Evolutionary conservation across 2,113 vertebrate genomes (phyloP), one percentile per base, ranked within the genome.

Genomic region (Nothocercus julius): DNA sequence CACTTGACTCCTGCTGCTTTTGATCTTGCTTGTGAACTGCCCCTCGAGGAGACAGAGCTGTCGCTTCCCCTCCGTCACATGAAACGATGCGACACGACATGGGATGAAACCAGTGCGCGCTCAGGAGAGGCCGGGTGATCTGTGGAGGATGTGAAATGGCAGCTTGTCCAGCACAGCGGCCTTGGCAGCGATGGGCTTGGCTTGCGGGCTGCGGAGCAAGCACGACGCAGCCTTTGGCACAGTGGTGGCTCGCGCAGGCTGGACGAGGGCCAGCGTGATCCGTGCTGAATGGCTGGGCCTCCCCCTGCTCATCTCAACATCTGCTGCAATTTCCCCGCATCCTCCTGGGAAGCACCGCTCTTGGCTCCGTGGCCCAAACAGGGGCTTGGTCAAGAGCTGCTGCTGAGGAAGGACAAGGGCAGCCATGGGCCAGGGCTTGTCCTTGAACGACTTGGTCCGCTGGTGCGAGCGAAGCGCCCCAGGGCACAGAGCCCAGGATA

Each of bases 1-100:
- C 45, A 0, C 30, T 72, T 1, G 0, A 13, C 20, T 63, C 14
- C 0, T 1, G 0, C 13, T 67, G 19, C 20, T 54, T 88, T 61
- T 74, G 90, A 24, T 61, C 56, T 56, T 56, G 28, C 21, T 3
- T 1, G 7, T 66, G 72, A 58, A 14, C 14, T 58, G 42, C 30
- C 76, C 9, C 74, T 61, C 53, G 20, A 19, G 45, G 28, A 16
- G 53, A 24, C 40, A 42, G 79, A 85, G 69, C 17, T 72, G 27
- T 61, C 2, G 0, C 56, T 67, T 87, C 54, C 80, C 36, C 30
- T 17, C 83, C 0, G 0, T 36, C 4, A 1, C 68, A n/a, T 30
- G 5, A 36, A 64, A 30, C 28, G 51, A 27, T 42, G 6, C 8
- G 45, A 45, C 59, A 44, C 1, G 15, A 73, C 59, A 44, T 1